phyloP scores from a whole-genome alignment of 2,113 vertebrate genomes.

The Isichthys henryi region DNA sequence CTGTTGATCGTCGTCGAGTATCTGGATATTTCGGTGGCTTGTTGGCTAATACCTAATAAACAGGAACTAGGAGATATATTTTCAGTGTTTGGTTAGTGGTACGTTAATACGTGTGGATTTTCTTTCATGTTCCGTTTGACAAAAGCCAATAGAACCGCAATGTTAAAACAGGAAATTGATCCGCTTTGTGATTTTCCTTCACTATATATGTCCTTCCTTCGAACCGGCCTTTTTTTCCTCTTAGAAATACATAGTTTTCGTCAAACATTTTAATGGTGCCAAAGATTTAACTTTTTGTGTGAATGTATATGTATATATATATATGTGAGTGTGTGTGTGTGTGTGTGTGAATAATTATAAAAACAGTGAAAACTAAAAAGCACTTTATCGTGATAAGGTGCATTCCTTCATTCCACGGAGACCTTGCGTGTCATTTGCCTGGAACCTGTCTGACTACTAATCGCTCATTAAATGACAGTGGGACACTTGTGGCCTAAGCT shows the following conservation, averaged over 20 bases:
- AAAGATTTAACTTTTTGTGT: not conserved
- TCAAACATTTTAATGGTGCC: not conserved
- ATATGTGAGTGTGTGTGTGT: not conserved
- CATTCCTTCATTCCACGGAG: not conserved
- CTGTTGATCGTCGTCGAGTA: not conserved
- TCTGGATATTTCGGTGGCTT: not conserved
- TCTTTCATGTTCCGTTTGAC: not conserved
- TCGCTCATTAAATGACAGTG: not conserved
- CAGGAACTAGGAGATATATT: not conserved
- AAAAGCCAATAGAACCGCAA: not conserved
- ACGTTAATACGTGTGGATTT: not conserved
- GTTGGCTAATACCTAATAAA: conserved; percentile 3
- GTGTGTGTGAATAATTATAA: not conserved
- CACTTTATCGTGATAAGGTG: not conserved
- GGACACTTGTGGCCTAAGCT: not conserved
- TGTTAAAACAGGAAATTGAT: conserved; percentile 11
- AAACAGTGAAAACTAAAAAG: not conserved
- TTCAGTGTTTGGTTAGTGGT: not conserved
- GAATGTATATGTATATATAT: not conserved
- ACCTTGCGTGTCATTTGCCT: not conserved
- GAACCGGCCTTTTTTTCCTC: not conserved
- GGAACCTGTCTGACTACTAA: not conserved
- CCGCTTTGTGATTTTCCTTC: not conserved
- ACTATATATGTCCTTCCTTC: not conserved
- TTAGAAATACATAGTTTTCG: not conserved